phyloP scores from a whole-genome alignment of 2,888 invertebrate species.

The Tenthredo distinguenda region DNA sequence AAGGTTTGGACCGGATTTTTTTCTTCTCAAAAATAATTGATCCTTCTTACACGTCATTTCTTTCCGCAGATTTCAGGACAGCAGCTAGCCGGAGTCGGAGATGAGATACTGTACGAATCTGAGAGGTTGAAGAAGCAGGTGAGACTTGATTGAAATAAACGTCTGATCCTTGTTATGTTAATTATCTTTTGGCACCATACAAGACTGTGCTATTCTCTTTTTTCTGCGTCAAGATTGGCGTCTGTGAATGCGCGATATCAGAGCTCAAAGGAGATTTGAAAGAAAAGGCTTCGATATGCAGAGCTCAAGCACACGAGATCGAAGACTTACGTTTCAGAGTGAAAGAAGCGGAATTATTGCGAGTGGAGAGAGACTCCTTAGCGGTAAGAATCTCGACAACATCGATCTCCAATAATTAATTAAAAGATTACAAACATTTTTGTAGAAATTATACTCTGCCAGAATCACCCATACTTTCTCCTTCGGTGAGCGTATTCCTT shows the following conservation, averaged over 20 bases:
- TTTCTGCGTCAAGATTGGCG: constrained; percentile 58
- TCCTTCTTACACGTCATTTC: background rate
- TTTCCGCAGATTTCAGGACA: constrained; percentile 61
- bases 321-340: constrained; percentile 59
- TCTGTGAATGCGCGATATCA: constrained; percentile 59
- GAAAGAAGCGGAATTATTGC: constrained; percentile 60
- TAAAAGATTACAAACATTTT: background rate
- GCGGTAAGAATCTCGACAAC: constrained; percentile 57
- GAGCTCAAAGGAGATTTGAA: constrained; percentile 63
- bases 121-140: constrained; percentile 63
- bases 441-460: background rate
- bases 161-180: background rate
- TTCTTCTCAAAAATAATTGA: background rate
- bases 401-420: background rate
- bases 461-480: constrained; percentile 1
- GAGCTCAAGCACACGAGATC: constrained; percentile 62
- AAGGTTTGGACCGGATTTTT: constrained; percentile 56
- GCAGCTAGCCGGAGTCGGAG: constrained; percentile 58
- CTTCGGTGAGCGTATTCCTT: background rate
- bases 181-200: background rate
- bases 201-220: background rate
- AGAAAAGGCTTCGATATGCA: constrained; percentile 61
- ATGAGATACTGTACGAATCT: constrained; percentile 60
- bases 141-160: background rate
- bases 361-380: constrained; percentile 64